Base-by-base conservation (phyloP, 2,113 vertebrate species). In the Neolamprologus falcicula region DNA sequence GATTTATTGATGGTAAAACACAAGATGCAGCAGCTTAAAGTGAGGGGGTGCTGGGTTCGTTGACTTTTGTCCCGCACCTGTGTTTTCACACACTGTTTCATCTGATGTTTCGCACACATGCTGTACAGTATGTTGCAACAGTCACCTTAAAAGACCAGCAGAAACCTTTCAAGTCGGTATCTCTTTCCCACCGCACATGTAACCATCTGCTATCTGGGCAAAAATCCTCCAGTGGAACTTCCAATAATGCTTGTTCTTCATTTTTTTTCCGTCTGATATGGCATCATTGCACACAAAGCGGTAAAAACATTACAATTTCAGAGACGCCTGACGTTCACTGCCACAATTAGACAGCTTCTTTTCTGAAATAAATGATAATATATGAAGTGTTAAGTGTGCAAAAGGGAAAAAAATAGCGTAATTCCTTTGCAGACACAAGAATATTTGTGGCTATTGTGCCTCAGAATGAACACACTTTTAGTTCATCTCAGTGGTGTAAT, bases 21-120 rank as follows among this genome's bases (percentile, higher is more conserved):
- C 28, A 6, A 37, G 37, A 50, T 3, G 78, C 84, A 53, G 89
- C 84, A 40, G 83, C 82, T 71, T 31, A n/a, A 40, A 83, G 63
- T 86, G 57, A 35, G 85, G 78, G 78, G 85, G 52, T 33, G 86
- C 55, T 3, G 40, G 82, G 92, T 92, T 89, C 89, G 92, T 94
- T 94, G 86, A 87, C 71, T 92, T 82, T 19, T 73, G 82, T 88
- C 87, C 88, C 92, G 94, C 94, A 95, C 94, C 95, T 95, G 95
- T 26, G 86, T 84, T 84, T 87, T 82, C 68, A 83, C 85, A 80
- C 88, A 14, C 84, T 2, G 86, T 92, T 92, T 90, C 82, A 88
- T 89, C 83, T 92, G 91, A 80, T 84, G 90, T 87, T 84, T 71
- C 84, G 17, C 81, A 66, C 14, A 54, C 84, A 52, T 26, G 61